Conservation (phyloP, 2,888 invertebrate species). For the Zonitis immaculata region DNA sequence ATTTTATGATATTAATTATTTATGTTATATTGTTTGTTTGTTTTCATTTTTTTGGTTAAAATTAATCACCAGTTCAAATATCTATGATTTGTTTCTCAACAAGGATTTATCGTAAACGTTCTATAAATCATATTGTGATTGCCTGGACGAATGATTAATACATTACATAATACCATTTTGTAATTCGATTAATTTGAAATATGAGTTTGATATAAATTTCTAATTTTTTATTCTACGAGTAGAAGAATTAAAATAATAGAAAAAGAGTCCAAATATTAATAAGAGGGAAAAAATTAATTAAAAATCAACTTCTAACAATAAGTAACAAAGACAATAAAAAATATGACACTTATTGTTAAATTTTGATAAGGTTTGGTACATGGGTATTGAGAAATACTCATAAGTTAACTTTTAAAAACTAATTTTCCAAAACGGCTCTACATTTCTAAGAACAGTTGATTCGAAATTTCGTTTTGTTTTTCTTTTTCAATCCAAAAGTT, state of each 20-base stretch:
- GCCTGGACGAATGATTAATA: conserved; percentile 5
- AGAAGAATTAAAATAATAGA: neutral
- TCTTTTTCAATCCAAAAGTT: too few species aligned
- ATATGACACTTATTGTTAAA: too few species aligned
- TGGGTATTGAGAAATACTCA: too few species aligned
- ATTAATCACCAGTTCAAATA: conserved; percentile 1
- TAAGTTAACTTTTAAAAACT: too few species aligned
- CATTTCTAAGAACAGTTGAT: too few species aligned
- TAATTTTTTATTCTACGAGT: neutral
- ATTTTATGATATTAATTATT: conserved; percentile 6
- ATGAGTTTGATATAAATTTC: neutral
- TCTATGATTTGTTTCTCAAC: conserved; percentile 6
- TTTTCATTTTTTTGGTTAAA: neutral
- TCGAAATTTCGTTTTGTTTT: too few species aligned
- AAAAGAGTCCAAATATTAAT: neutral
- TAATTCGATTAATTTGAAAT: conserved; percentile 1
- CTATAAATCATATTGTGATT: conserved; percentile 5
- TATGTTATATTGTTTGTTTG: neutral
- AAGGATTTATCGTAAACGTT: conserved; percentile 2
- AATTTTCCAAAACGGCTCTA: too few species aligned
- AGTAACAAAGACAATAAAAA: too few species aligned
- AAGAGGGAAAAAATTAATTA: too few species aligned
- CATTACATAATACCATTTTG: conserved; percentile 4
- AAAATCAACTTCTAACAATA: too few species aligned
- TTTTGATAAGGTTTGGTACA: too few species aligned